Evolutionary conservation across 2,113 vertebrate genomes (phyloP), one percentile per base, ranked within the genome.

Genomic region (Colaptes auratus): DNA sequence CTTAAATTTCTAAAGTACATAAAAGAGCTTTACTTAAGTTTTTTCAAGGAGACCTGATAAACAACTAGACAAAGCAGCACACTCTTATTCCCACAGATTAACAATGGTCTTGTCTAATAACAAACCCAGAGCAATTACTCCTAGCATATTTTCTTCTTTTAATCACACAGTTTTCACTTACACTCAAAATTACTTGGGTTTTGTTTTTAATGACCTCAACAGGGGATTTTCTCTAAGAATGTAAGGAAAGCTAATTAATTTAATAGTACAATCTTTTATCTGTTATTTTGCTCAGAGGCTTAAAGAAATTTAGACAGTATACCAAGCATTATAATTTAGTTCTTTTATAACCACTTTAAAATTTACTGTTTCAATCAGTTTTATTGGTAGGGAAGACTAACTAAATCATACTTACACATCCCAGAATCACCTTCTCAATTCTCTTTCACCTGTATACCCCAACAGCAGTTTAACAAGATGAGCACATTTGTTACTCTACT

Each of bases 331-430:
- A 3, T 61, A 69, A 80, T 72, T 52, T 13, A 86, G 44, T 44
- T 81, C 36, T n/a, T 92, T 88, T 77, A 88, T 20, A 91, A 75
- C 19, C 69, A 89, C 42, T 14, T 87, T 82, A 83, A 80, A 89
- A 82, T 91, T 74, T 60, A 91, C 82, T 60, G 42, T 11, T 83
- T 71, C 25, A 20, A 58, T 69, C 65, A 83, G 33, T 81, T 90
- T 81, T 61, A 89, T 6, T 88, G 72, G 64, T n/a, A 89, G 42
- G 24, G 31, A 79, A 71, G 36, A 77, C 61, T 25, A 80, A 88
- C 20, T 39, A 67, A 82, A 82, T 48, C 63, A 70, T 64, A 79
- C n/a, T 65, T 58, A 6, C 4, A 23, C 39, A 64, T 66, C 33
- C 61, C 67, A 91, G 74, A 73, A 83, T 86, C 75, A 71, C 23